Evolutionary conservation across 2,113 vertebrate genomes (phyloP), one percentile per base, ranked within the genome.

Genomic region (Glaucomys volans): DNA sequence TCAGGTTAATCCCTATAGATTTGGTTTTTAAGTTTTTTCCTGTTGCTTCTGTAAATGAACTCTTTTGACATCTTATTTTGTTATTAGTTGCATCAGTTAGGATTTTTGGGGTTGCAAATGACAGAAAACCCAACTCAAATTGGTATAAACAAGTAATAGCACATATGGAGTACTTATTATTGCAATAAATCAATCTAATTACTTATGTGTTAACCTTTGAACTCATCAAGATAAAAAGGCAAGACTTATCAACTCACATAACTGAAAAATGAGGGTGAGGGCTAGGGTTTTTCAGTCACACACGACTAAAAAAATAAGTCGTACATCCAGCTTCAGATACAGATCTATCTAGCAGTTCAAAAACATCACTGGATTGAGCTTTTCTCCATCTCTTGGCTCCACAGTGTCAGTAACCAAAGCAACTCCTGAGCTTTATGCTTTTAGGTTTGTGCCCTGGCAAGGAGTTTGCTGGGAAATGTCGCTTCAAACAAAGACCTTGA

Each of bases 181-280:
- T 40, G 32, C 54, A 47, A 47, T 7, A 96, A 16, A 35, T 37
- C 32, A 18, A 18, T 74, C 44, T 37, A 81, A 93, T 54, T 10
- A 22, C 64, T 80, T 57, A 12, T 44, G 69, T 64, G 30, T 42
- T 74, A 79, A 72, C 32, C 54, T 83, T 94, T 79, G 44, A 85
- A 69, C 18, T 74, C 40, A 69, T 74, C 85, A 80, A 87, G 84
- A 52, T 88, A 93, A 80, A 92, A 66, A 54, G 17, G 86, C 75
- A 79, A 42, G n/a, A 75, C 62, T 66, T 74, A 82, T 50, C 66
- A 40, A 5, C 28, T 79, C 9, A 62, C 59, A 62, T 62, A 24
- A 62, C 24, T 62, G 20, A 57, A 57, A 54, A 62, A 62, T 62
- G 59, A 28, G 59, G 59, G 22, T 54, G 26, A 62, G 24, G 59